Evolutionary conservation across 2,797 vertebrate species (phyloP).

Genomic region (Artibeus jamaicensis): DNA sequence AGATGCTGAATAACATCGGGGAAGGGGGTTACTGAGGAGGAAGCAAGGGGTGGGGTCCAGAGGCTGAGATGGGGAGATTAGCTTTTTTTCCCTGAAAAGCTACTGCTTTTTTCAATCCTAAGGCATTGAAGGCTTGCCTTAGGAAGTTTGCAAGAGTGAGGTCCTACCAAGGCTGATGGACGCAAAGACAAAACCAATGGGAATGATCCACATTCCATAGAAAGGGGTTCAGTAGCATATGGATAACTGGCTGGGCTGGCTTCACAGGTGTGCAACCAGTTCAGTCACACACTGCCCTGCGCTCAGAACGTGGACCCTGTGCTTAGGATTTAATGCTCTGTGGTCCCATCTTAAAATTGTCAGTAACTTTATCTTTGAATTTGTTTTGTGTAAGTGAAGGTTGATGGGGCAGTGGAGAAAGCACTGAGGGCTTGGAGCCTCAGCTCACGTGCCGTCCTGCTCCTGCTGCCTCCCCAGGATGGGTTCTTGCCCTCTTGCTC

Average conservation of each 20-base stretch:
- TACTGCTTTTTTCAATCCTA: neutral
- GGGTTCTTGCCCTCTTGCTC: neutral
- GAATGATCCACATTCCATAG: neutral
- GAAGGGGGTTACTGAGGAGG: neutral
- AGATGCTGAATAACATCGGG: neutral
- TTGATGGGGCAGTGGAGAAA: neutral
- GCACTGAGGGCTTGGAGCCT: neutral
- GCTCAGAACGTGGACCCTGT: neutral
- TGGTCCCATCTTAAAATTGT: neutral
- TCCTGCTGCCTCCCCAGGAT: neutral
- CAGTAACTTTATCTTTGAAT: neutral
- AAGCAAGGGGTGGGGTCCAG: neutral
- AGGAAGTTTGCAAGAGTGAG: neutral
- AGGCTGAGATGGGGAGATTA: neutral
- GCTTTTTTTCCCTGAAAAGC: neutral
- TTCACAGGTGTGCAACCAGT: rapidly evolving
- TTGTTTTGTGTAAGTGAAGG: neutral
- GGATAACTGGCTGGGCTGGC: neutral
- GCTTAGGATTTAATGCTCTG: neutral
- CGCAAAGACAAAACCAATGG: neutral
- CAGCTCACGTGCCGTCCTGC: neutral
- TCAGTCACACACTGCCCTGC: neutral
- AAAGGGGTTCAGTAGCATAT: neutral
- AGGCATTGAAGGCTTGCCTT: neutral
- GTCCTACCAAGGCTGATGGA: neutral